A percentile compares a stretch with the other conserved stretches of the same genome.
Evolutionary conservation across 2,113 vertebrate species (phyloP).

Genomic region (Lagenorhynchus albirostris): DNA sequence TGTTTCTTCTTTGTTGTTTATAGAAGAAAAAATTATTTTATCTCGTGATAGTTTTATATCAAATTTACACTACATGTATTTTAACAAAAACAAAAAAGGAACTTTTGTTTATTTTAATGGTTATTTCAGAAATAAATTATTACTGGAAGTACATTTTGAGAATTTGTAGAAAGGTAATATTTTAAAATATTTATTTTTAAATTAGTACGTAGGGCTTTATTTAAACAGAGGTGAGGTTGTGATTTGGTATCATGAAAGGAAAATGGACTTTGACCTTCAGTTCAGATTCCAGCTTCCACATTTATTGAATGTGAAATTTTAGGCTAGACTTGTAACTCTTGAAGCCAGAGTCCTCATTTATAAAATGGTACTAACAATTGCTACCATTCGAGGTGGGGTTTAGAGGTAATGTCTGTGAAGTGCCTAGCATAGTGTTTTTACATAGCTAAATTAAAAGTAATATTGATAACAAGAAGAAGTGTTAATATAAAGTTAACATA

Average conservation of each 20-base stretch:
- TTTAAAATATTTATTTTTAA: slow-evolving; percentile 28
- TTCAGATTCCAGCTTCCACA: not conserved
- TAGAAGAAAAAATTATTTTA: not conserved
- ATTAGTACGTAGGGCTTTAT: not conserved
- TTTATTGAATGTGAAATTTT: not conserved
- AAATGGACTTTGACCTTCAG: not conserved
- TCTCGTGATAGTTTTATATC: not conserved
- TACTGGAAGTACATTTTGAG: not conserved
- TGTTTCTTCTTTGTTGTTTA: slow-evolving; percentile 56
- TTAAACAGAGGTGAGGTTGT: not conserved
- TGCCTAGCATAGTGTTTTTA: not conserved
- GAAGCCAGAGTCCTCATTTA: not conserved
- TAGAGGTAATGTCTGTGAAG: not conserved
- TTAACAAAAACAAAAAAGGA: not conserved
- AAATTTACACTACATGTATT: not conserved
- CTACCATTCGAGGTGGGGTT: not conserved
- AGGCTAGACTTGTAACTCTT: not conserved
- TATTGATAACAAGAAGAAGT: not conserved
- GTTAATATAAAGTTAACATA: not conserved
- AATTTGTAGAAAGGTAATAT: not conserved
- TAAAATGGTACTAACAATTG: slow-evolving; percentile 11
- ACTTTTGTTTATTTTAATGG: not conserved
- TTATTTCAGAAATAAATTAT: slow-evolving; percentile 34
- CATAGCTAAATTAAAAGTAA: not conserved
- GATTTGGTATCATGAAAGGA: not conserved